These are phyloP conservation scores for Lepeophtheirus nordmannii DNA, from an alignment of 2,888 invertebrate genomes.

Conservation along the genomic window DNA sequence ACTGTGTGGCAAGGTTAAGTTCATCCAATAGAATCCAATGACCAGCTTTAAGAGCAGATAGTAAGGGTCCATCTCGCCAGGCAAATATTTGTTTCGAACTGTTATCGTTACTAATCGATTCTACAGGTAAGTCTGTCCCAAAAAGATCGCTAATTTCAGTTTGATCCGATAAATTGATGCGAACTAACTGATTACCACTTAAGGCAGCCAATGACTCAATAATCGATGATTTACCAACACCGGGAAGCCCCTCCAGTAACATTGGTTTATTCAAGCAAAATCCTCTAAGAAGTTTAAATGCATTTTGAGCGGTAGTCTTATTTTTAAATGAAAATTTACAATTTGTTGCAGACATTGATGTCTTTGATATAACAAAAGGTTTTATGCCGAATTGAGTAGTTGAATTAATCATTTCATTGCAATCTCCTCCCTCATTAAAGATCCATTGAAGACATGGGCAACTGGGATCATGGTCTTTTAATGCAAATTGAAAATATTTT, in stretches of 20 bases:
- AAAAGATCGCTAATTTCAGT: conserved; percentile 96
- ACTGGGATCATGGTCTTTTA: neutral
- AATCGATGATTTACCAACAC: conserved; percentile 93
- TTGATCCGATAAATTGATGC: conserved; percentile 96
- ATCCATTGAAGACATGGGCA: neutral
- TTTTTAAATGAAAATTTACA: conserved; percentile 42
- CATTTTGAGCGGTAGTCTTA: conserved; percentile 63
- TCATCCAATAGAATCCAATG: conserved; percentile 96
- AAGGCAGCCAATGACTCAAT: conserved; percentile 73
- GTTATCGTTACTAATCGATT: conserved; percentile 41
- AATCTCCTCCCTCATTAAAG: conserved; percentile 3
- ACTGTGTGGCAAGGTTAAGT: conserved; percentile 92
- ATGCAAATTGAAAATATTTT: neutral
- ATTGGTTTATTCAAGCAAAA: conserved; percentile 70
- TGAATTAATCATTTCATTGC: conserved; percentile 30
- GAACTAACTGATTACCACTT: conserved; percentile 63
- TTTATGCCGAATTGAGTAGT: conserved; percentile 51
- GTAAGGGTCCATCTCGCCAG: conserved; percentile 89
- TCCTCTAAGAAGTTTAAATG: conserved; percentile 66
- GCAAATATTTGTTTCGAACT: conserved; percentile 68
- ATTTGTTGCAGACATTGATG: conserved; percentile 33
- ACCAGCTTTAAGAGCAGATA: conserved; percentile 76
- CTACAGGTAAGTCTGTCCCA: conserved; percentile 89
- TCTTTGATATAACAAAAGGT: conserved; percentile 56
- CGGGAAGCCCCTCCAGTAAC: conserved; percentile 88